Conservation (phyloP, 2,797 vertebrate species). For the Aselliscus stoliczkanus region DNA sequence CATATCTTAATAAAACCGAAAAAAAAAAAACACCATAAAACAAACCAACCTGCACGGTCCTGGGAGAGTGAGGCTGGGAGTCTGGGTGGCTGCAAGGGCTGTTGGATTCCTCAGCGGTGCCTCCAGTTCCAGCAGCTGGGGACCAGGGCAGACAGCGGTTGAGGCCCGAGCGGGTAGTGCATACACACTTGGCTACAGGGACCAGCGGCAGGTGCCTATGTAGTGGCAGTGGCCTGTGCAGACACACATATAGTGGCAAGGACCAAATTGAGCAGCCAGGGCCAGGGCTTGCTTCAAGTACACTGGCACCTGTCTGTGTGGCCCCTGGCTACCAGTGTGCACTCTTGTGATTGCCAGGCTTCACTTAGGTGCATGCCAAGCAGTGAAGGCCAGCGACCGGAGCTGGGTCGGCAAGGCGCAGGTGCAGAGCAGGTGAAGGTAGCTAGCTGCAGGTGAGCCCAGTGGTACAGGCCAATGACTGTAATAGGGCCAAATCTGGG, state of each 20-base stretch:
- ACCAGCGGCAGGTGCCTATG: neutral
- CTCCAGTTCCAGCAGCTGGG: neutral
- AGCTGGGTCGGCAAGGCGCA: neutral
- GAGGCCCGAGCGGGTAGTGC: neutral
- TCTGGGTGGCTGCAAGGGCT: neutral
- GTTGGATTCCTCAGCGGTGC: neutral
- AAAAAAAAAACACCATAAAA: neutral
- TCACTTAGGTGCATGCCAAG: too few relatives aligned
- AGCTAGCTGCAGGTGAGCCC: neutral
- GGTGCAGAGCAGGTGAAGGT: too few relatives aligned
- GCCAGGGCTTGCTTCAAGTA: neutral
- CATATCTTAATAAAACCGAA: neutral
- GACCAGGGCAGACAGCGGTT: neutral
- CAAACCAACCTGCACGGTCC: neutral
- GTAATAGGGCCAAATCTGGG: neutral
- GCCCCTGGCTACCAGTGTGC: neutral
- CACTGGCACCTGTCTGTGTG: neutral
- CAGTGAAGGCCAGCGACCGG: neutral
- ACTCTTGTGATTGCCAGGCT: neutral
- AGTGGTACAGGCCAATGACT: neutral
- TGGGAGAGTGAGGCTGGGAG: neutral
- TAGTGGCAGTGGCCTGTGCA: neutral
- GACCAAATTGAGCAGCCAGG: too few relatives aligned
- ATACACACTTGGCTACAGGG: neutral
- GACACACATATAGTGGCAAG: neutral